These are phyloP conservation scores for Podarcis raffonei DNA, from an alignment of 2,113 vertebrate genomes.

Conservation along the genomic window DNA sequence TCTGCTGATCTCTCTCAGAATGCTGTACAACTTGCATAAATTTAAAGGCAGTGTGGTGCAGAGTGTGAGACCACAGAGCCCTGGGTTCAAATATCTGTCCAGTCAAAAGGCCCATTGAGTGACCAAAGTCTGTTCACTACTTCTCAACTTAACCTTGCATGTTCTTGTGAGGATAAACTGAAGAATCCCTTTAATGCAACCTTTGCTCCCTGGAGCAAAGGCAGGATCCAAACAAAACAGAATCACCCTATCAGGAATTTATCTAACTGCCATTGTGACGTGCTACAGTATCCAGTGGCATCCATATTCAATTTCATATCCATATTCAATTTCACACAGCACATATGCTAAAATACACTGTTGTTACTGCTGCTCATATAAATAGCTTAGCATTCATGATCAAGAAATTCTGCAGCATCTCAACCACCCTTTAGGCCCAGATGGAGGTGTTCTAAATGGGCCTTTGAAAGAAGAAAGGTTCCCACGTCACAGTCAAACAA, in stretches of 20 bases:
- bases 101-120: neutral
- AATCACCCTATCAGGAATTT: neutral
- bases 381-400: constrained; percentile 53
- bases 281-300: constrained; percentile 33
- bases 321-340: constrained; percentile 10
- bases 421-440: constrained; percentile 32
- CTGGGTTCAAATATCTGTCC: neutral
- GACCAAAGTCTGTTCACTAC: neutral
- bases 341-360: neutral
- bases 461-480: constrained; percentile 36
- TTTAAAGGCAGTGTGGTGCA: neutral
- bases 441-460: neutral
- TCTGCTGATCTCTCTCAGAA: neutral
- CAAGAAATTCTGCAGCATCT: constrained; percentile 33
- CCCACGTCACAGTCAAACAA: constrained; percentile 19
- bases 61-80: neutral
- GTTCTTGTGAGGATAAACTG: neutral
- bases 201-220: neutral
- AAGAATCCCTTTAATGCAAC: neutral
- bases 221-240: neutral
- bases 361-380: constrained; percentile 14
- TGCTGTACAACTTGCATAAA: neutral
- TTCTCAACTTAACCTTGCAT: neutral
- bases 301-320: constrained; percentile 15
- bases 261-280: neutral